A percentile compares a stretch with the other conserved stretches of the same genome.
Conservation (phyloP, 2,888 invertebrate genomes). For the Microctonus hyperodae region DNA sequence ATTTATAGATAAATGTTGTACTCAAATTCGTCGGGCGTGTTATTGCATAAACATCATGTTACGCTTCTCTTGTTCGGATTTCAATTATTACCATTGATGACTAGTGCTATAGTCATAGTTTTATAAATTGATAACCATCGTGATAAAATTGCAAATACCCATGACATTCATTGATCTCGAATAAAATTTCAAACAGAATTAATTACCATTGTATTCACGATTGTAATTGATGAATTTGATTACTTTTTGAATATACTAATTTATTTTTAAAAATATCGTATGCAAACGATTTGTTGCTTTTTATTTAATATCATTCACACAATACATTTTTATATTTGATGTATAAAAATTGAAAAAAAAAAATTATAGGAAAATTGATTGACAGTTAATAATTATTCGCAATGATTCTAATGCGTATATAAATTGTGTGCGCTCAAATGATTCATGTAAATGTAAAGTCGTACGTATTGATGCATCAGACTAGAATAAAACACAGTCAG, state of each 20-base stretch:
- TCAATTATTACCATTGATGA: constrained; percentile 52
- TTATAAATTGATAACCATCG: constrained; percentile 54
- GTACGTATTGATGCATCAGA: neutral
- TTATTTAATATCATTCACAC: neutral
- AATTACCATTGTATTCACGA: constrained; percentile 36
- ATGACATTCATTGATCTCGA: constrained; percentile 46
- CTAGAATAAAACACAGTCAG: neutral
- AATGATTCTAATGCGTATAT: neutral
- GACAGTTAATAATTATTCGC: neutral
- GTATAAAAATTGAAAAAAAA: neutral
- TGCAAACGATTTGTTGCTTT: neutral
- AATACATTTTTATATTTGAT: neutral
- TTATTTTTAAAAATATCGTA: neutral
- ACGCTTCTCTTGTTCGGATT: constrained; percentile 47
- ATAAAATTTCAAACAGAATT: constrained; percentile 51
- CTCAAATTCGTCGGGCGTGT: constrained; percentile 31
- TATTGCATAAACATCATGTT: constrained; percentile 51
- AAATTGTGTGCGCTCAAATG: no score
- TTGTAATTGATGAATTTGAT: neutral
- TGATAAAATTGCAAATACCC: constrained; percentile 47
- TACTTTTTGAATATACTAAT: neutral
- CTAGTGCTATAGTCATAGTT: constrained; percentile 35
- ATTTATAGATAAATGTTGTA: no score
- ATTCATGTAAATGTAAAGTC: neutral
- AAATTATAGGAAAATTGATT: neutral